Evolutionary conservation across 2,888 invertebrate genomes (phyloP).

Genomic region (Gortyna flavago): DNA sequence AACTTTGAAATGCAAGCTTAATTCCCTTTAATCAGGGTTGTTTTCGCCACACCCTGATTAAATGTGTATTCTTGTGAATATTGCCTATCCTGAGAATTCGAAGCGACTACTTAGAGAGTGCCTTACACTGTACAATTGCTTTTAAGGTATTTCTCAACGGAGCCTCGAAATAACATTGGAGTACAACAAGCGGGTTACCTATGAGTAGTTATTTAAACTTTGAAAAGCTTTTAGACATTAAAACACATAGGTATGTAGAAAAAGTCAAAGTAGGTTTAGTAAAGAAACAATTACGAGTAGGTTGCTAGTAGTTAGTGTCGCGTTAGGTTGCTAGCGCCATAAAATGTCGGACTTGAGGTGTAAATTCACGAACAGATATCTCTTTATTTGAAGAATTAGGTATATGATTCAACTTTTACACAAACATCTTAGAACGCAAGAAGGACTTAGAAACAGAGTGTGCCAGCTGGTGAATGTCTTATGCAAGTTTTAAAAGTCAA

Average conservation of each 20-base stretch:
- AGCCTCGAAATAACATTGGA: slow-evolving; percentile 33
- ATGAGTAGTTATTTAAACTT: slow-evolving; percentile 43
- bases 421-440: neutral
- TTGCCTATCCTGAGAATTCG: slow-evolving; percentile 38
- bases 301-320: too few species aligned
- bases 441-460: slow-evolving; percentile 27
- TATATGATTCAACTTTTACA: slow-evolving; percentile 6
- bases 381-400: slow-evolving; percentile 6
- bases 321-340: too few species aligned
- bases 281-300: too few species aligned
- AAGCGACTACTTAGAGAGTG: slow-evolving; percentile 27
- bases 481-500: slow-evolving; percentile 56
- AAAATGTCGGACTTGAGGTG: slow-evolving; percentile 13
- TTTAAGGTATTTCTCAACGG: slow-evolving; percentile 36
- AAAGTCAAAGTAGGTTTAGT: slow-evolving; percentile 21
- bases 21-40: slow-evolving; percentile 59
- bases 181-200: slow-evolving; percentile 12
- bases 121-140: slow-evolving; percentile 39
- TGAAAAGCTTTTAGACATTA: slow-evolving; percentile 52
- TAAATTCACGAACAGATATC: slow-evolving; percentile 7
- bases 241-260: slow-evolving; percentile 33
- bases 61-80: slow-evolving; percentile 56
- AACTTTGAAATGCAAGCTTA: slow-evolving; percentile 58
- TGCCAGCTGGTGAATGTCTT: slow-evolving; percentile 33
- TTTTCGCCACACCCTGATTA: slow-evolving; percentile 54